These are phyloP conservation scores for Hippocampus mohnikei DNA, from an alignment of 2,113 vertebrate genomes.

Conservation along the genomic window DNA sequence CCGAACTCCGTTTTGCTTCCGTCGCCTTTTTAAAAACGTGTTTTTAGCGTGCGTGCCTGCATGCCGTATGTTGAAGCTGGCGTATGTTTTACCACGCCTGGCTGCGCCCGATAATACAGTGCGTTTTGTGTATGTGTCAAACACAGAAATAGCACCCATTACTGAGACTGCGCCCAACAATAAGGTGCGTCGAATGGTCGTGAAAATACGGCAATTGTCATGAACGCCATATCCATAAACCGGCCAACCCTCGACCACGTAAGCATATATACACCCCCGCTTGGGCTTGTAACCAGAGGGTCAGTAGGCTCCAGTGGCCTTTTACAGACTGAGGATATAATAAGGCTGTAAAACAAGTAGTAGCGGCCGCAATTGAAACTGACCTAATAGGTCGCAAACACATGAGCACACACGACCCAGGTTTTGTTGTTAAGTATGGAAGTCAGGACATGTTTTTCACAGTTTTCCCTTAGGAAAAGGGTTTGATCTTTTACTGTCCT, in stretches of 20 bases:
- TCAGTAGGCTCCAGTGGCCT: conserved; percentile 60
- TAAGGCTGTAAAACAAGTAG: background rate
- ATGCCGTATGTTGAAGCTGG: no score
- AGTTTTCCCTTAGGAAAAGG: conserved; percentile 60
- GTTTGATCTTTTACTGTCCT: conserved; percentile 56
- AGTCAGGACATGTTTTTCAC: conserved; percentile 24
- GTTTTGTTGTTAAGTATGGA: conserved; percentile 2
- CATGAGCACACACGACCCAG: background rate
- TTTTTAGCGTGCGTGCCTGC: no score
- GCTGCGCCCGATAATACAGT: no score
- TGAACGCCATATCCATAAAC: background rate
- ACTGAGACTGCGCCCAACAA: no score
- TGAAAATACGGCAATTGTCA: no score
- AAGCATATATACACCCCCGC: background rate
- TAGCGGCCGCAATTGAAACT: background rate
- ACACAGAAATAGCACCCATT: no score
- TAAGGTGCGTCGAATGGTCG: no score
- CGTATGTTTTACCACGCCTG: no score
- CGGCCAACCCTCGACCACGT: background rate
- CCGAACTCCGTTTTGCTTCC: no score
- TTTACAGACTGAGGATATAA: conserved; percentile 39
- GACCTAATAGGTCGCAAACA: background rate
- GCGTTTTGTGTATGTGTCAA: no score
- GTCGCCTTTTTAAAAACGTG: no score
- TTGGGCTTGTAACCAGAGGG: background rate